Conservation (phyloP, 2,888 invertebrate genomes). For the Camptogramma bilineatum region DNA sequence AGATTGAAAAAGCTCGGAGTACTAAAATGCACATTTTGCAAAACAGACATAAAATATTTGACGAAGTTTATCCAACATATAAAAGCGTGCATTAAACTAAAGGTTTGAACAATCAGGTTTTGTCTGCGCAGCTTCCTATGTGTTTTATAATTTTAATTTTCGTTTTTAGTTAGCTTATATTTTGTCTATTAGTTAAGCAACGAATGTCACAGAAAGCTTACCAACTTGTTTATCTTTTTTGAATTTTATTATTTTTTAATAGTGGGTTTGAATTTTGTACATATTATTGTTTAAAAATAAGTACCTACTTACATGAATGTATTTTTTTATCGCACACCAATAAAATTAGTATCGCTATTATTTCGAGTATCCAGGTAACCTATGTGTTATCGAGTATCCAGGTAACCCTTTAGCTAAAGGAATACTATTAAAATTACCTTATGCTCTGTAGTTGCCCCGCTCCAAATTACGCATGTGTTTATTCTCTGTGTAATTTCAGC, state of each 20-base stretch:
- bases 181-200: background rate
- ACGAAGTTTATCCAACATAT: slow-evolving; percentile 54
- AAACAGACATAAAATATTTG: slow-evolving; percentile 44
- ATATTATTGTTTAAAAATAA: background rate
- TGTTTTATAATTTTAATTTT: background rate
- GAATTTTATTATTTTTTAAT: background rate
- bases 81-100: slow-evolving; percentile 48
- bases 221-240: background rate
- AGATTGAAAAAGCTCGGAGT: slow-evolving; percentile 45
- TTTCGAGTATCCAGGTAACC: too few relatives aligned
- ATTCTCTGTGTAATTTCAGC: background rate
- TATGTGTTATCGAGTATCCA: too few relatives aligned
- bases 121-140: slow-evolving; percentile 18
- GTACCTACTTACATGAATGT: background rate
- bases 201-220: background rate
- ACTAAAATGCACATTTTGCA: slow-evolving; percentile 58
- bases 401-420: too few relatives aligned
- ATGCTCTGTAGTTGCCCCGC: background rate
- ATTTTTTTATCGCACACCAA: background rate
- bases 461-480: background rate
- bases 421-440: background rate
- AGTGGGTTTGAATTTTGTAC: too few relatives aligned
- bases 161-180: background rate
- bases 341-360: background rate
- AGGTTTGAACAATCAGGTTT: slow-evolving; percentile 39